Percentiles rank a stretch among this genome's conserved stretches.
phyloP scores from a whole-genome alignment of 2,797 vertebrate species.

The Dromococcyx pavoninus region DNA sequence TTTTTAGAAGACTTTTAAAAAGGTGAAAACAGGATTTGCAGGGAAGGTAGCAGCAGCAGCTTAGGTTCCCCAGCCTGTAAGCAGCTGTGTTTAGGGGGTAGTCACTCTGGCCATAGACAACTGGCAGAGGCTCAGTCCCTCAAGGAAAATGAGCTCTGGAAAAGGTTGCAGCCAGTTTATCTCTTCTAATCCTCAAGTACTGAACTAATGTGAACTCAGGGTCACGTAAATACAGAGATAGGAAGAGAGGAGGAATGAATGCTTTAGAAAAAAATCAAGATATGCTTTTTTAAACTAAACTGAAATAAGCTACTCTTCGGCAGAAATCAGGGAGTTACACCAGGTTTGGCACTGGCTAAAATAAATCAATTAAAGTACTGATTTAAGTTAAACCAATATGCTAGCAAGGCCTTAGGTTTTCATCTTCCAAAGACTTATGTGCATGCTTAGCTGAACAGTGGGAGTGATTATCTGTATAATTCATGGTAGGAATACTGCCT shows the following conservation, averaged over 20 bases:
- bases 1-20: background rate
- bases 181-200: slow-evolving; percentile 16
- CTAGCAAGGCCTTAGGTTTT: slow-evolving; percentile 53
- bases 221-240: slow-evolving; percentile 7
- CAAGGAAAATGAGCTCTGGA: background rate
- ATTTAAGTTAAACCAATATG: slow-evolving; percentile 58
- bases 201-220: background rate
- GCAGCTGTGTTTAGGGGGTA: background rate
- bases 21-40: background rate
- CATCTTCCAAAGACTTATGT: slow-evolving; percentile 52
- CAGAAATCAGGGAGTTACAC: background rate
- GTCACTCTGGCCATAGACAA: background rate
- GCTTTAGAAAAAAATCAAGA: background rate
- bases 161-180: slow-evolving; percentile 8
- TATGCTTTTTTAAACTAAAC: background rate
- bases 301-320: background rate
- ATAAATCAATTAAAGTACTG: slow-evolving; percentile 59
- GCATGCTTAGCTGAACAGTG: slow-evolving; percentile 47
- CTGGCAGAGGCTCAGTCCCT: background rate
- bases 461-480: slow-evolving; percentile 56
- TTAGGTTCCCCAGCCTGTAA: background rate
- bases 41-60: background rate
- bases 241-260: background rate
- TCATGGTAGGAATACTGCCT: slow-evolving; percentile 2
- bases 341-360: background rate